phyloP scores from a whole-genome alignment of 2,888 invertebrate species.

The Chloromyia formosa region DNA sequence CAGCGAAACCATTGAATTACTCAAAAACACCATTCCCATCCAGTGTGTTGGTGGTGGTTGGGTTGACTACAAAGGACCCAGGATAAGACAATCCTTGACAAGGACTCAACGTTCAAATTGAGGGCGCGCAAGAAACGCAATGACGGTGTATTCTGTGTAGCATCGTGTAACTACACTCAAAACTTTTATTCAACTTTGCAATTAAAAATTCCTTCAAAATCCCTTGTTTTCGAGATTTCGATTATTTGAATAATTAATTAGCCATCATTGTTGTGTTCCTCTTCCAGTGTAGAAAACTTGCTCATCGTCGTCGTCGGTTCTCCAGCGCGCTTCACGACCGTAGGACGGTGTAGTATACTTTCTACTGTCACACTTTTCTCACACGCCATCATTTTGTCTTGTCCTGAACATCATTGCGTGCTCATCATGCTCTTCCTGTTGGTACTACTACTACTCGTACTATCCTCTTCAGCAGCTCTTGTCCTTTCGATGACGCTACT shows the following conservation, averaged over 20 bases:
- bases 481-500: conserved; percentile 35
- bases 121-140: no score
- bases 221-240: conserved; percentile 51
- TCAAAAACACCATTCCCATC: no score
- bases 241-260: conserved; percentile 51
- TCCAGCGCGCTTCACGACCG: no score
- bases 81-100: no score
- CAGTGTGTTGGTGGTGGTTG: no score
- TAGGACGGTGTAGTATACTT: no score
- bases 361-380: conserved; percentile 31
- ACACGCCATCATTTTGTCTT: conserved; percentile 24
- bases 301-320: not conserved
- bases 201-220: conserved; percentile 51
- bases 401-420: conserved; percentile 7
- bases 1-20: no score
- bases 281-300: conserved; percentile 27
- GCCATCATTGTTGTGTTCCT: conserved; percentile 51
- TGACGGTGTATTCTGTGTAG: no score
- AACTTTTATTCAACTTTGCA: conserved; percentile 49
- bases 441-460: conserved; percentile 3
- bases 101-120: no score
- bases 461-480: no score
- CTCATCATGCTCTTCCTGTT: no score
- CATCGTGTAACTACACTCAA: conserved; percentile 21
- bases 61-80: no score